Base-by-base conservation (phyloP, 2,888 invertebrate species). In the Synanthedon formicaeformis region DNA sequence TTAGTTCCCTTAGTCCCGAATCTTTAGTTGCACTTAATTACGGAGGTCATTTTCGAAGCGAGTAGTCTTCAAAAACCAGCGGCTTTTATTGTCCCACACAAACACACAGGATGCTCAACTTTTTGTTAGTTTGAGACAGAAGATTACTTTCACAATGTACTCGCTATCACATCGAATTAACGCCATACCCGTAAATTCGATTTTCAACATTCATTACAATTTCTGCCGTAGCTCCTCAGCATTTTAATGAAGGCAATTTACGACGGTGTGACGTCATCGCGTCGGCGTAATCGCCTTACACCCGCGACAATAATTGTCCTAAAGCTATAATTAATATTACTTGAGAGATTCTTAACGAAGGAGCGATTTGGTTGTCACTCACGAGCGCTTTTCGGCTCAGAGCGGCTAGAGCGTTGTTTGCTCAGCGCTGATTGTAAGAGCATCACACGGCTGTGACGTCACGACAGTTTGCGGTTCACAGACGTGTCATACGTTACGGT, bases 171-270 rank as follows among this genome's bases (percentile, higher is more conserved):
- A 45, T 45, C 12, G 10, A 45, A n/a, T 45, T 45, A 49, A 49
- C 16, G 49, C 13, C 49, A 49, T 45, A 8, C 45, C 45, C 45
- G 45, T 45, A 45, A 45, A 45, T 45, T 45, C 45, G 45, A 45
- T 45, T 34, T 45, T 13, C 14, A 45, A 45, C 45, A 45, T 45
- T 45, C n/a, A 45, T 45, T 45, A 45, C 45, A 45, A 45, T 45
- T 45, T 74, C 73, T 66, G 62, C 69, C 67, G 70, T 66, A 67
- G 64, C 60, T 56, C 53, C 64, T 65, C 64, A 66, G 66, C 73
- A 75, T 72, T 69, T 72, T 77, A 78, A 80, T 78, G 75, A 68
- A 61, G 67, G 66, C 74, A 75, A 78, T 80, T 79, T 73, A 72
- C 66, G 69, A 65, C 65, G 67, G 60, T 66, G 62, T 66, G 66